Percentiles rank a stretch among this genome's conserved stretches.
Conservation (phyloP, 2,797 vertebrate genomes). For the Gymnothorax reevesii region DNA sequence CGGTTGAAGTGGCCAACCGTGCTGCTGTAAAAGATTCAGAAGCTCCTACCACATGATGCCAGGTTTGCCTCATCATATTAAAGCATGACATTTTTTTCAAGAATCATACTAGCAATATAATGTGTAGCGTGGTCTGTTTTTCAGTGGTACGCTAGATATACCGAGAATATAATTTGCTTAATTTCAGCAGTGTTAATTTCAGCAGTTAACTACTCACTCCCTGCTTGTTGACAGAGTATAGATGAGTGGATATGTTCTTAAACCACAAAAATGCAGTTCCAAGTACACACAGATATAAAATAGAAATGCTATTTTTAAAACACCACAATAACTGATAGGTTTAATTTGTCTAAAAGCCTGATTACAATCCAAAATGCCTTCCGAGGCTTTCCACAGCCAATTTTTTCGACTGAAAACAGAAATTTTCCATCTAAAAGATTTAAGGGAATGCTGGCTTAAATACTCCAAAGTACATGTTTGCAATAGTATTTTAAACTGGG, state of each 20-base stretch:
- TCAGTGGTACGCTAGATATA: conserved; percentile 54
- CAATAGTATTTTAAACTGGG: not conserved
- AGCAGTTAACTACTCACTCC: conserved; percentile 64
- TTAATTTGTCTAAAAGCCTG: conserved; percentile 33
- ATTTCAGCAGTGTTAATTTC: conserved; percentile 73
- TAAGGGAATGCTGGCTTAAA: conserved; percentile 14
- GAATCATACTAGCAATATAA: conserved; percentile 71
- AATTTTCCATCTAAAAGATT: conserved; percentile 9
- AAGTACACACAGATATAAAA: conserved; percentile 50
- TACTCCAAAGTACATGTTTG: conserved; percentile 15
- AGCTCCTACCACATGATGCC: conserved; percentile 67
- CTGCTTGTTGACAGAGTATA: conserved; percentile 48
- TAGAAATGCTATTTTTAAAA: conserved; percentile 42
- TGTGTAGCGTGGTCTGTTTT: conserved; percentile 66
- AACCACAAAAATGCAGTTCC: conserved; percentile 49
- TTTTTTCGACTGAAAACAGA: not conserved
- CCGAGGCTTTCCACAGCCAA: conserved; percentile 2
- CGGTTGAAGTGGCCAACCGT: conserved; percentile 46
- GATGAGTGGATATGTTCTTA: conserved; percentile 48
- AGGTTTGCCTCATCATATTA: conserved; percentile 74
- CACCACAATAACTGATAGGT: conserved; percentile 41
- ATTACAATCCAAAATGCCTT: conserved; percentile 31
- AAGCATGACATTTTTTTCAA: conserved; percentile 73
- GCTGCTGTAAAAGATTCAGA: conserved; percentile 44
- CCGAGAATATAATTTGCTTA: conserved; percentile 75